Evolutionary conservation across 2,113 vertebrate genomes (phyloP).

Genomic region (Podiceps cristatus): DNA sequence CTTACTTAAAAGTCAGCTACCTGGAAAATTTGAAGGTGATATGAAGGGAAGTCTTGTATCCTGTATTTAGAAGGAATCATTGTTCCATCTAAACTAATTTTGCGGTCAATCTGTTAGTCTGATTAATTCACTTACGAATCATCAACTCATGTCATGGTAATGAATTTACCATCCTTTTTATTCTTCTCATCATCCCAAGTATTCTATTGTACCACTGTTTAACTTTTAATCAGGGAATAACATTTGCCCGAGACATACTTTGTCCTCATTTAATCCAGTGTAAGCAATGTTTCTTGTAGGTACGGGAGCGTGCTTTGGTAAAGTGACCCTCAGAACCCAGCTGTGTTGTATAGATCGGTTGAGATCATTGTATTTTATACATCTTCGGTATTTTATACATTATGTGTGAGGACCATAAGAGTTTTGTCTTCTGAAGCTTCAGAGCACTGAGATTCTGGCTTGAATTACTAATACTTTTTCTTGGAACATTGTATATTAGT

Average conservation of each 20-base stretch:
- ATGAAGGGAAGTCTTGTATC: background rate
- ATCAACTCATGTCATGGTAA: background rate
- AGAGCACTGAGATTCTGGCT: background rate
- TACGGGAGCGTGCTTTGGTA: background rate
- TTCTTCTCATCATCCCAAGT: background rate
- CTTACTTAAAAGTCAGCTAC: background rate
- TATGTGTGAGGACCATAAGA: accelerated
- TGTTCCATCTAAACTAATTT: background rate
- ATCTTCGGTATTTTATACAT: too few relatives aligned
- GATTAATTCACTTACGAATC: background rate
- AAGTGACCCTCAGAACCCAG: background rate
- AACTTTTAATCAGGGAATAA: background rate
- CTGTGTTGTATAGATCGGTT: background rate
- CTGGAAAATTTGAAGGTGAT: background rate
- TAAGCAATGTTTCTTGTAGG: background rate
- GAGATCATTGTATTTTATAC: background rate
- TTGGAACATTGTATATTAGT: background rate
- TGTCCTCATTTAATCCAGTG: background rate
- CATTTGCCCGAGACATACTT: background rate
- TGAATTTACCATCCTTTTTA: background rate
- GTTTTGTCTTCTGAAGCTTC: background rate
- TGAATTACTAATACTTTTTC: background rate
- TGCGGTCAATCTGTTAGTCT: background rate
- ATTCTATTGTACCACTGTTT: background rate
- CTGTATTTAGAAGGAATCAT: background rate